These are phyloP conservation scores for Pristionchus fissidentatus DNA, from an alignment of 2,888 invertebrate species.

Conservation along the genomic window DNA sequence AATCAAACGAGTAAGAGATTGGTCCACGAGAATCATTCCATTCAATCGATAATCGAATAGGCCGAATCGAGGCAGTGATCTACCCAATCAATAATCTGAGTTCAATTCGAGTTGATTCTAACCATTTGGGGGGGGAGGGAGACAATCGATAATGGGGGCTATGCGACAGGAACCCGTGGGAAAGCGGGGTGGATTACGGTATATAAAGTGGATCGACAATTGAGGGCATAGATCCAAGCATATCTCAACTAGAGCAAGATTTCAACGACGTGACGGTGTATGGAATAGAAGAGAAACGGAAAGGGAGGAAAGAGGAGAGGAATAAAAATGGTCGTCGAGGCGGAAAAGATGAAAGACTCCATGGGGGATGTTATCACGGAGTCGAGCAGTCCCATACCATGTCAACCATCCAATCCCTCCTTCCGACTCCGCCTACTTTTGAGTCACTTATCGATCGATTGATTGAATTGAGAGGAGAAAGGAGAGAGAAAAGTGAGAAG, in stretches of 20 bases:
- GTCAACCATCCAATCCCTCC: constrained; percentile 23
- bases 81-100: constrained; percentile 30
- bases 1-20: constrained; percentile 4
- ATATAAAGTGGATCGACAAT: neutral
- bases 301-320: neutral
- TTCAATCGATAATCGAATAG: constrained; percentile 12
- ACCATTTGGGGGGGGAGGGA: neutral
- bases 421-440: neutral
- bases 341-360: constrained; percentile 39
- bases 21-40: neutral
- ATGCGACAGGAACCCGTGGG: neutral
- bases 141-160: neutral
- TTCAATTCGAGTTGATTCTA: constrained; percentile 5
- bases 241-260: neutral
- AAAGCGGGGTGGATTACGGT: constrained; percentile 42
- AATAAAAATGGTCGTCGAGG: constrained; percentile 1
- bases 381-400: constrained; percentile 20
- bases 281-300: neutral
- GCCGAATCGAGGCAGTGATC: neutral
- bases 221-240: neutral
- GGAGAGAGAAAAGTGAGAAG: constrained; percentile 2
- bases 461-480: neutral
- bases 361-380: constrained; percentile 7
- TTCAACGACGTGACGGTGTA: constrained; percentile 10
- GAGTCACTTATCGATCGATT: constrained; percentile 32